Conservation (phyloP, 1,140 invertebrate genomes). For the Arion vulgaris region DNA sequence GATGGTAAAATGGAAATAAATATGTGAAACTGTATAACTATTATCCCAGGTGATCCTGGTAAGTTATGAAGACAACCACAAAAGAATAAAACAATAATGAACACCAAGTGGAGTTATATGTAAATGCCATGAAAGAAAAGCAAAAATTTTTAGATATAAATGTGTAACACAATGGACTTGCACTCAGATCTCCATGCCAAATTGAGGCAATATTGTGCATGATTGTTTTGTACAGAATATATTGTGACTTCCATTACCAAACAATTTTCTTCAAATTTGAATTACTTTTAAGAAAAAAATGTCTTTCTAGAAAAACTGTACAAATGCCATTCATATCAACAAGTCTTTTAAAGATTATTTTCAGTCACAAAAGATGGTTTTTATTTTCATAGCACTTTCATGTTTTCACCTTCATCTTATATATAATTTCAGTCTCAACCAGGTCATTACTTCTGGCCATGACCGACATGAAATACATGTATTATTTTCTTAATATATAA, state of each 20-base stretch:
- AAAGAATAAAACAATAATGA: background rate
- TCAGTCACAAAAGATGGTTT: background rate
- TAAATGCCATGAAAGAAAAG: background rate
- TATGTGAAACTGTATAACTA: background rate
- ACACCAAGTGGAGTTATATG: background rate
- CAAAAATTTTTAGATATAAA: background rate
- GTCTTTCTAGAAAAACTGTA: background rate
- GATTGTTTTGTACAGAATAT: background rate
- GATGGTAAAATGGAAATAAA: background rate
- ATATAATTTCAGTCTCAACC: too few relatives aligned
- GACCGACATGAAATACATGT: background rate
- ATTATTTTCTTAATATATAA: too few relatives aligned
- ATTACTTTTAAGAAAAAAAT: background rate
- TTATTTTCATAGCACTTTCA: background rate
- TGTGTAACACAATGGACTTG: background rate
- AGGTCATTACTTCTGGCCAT: background rate
- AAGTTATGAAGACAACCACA: background rate
- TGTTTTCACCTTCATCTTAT: background rate
- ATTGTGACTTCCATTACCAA: too few relatives aligned
- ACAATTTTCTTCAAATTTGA: background rate
- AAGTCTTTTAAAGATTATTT: background rate
- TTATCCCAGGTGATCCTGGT: background rate
- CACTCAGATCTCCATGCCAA: background rate
- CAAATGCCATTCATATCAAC: background rate
- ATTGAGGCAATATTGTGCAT: background rate